Evolutionary conservation across 1,140 invertebrate species (phyloP).

Genomic region (Potamilus streckersoni): DNA sequence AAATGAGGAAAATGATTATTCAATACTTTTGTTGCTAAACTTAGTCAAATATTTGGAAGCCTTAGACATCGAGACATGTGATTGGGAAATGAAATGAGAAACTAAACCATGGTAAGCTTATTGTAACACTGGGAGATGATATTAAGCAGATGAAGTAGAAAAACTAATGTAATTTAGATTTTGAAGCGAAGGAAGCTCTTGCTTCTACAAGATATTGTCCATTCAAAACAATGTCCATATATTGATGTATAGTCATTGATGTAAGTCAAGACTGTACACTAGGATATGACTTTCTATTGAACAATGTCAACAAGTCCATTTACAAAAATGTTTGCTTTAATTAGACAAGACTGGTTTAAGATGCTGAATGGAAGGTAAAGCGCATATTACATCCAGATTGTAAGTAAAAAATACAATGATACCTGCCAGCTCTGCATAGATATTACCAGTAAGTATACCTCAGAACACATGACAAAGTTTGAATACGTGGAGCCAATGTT

Average conservation of each 20-base stretch:
- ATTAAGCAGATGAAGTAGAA: too few relatives aligned
- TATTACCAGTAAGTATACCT: too few relatives aligned
- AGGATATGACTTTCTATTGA: constrained; percentile 20
- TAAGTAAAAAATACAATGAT: too few relatives aligned
- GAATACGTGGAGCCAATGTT: too few relatives aligned
- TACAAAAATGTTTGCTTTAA: neutral
- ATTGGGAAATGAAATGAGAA: neutral
- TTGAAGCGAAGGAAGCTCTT: too few relatives aligned
- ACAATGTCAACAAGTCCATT: neutral
- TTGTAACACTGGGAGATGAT: too few relatives aligned
- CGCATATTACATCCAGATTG: too few relatives aligned
- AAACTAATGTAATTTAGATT: too few relatives aligned
- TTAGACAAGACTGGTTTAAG: constrained; percentile 2
- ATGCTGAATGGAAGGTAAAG: constrained; percentile 7
- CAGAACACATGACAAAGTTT: too few relatives aligned
- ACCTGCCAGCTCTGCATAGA: too few relatives aligned
- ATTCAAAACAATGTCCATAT: neutral
- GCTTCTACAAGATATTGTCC: constrained; percentile 5
- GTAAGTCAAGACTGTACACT: constrained; percentile 10
- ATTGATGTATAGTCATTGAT: constrained; percentile 13
- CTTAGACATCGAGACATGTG: neutral
- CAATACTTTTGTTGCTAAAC: neutral
- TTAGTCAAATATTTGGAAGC: constrained; percentile 5
- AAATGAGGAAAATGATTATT: neutral
- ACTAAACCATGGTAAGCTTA: too few relatives aligned